Evolutionary conservation across 1,140 invertebrate species (phyloP), one percentile per base, ranked within the genome.

Genomic region (Drosophila bocki): DNA sequence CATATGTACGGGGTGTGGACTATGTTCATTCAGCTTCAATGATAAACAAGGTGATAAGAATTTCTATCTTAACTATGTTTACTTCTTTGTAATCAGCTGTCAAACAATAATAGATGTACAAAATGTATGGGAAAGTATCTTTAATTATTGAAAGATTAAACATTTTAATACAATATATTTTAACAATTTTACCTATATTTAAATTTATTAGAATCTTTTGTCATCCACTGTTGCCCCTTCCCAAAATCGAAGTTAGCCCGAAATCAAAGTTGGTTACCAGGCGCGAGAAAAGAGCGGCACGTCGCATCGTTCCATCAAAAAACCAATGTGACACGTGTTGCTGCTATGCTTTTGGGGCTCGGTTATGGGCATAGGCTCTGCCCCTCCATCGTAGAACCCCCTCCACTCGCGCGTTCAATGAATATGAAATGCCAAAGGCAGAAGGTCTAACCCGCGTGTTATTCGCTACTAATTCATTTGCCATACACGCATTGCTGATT

Each of bases 401-500:
- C 29, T 11, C 42, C 9, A 26, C 56, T 62, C 42, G 41, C 54
- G 37, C 32, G 47, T 39, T 45, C 76, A 60, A 77, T 79, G 63
- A 70, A 83, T 79, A 63, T 42, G 61, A 67, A 83, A 83, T 75
- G 48, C 33, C 67, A 58, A 58, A 57, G 44, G 29, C 45, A 32
- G 53, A 37, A 37, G 44, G 22, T 35, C 33, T 48, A 50, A 47
- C 29, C 67, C 44, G 75, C 80, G 78, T 81, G 78, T 37, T 39
- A 68, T 57, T 79, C 33, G 54, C 58, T 33, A 70, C 68, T 75
- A 77, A 87, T 86, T 87, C 71, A 69, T 80, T 82, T 72, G 58
- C 57, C 72, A 74, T 59, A 80, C 82, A 86, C 82, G 82, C 83
- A 72, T 76, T 70, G 70, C 19, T 33, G 64, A 70, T 58, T 69